phyloP scores from a whole-genome alignment of 1,140 invertebrate genomes.

The Trissolcus basalis region DNA sequence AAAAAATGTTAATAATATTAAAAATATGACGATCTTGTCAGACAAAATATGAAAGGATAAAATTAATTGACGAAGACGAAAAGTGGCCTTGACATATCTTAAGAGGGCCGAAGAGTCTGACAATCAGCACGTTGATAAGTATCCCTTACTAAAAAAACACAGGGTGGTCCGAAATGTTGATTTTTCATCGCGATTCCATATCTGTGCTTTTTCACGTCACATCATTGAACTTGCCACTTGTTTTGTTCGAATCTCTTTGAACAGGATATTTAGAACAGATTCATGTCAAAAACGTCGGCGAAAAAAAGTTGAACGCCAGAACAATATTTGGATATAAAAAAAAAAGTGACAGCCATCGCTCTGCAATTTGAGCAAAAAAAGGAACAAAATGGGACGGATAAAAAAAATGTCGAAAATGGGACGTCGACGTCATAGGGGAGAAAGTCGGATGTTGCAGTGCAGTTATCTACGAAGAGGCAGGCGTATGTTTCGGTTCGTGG shows the following conservation, averaged over 20 bases:
- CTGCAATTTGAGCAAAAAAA: neutral
- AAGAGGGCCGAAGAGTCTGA: constrained; percentile 19
- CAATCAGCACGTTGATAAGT: constrained; percentile 66
- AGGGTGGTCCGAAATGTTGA: constrained; percentile 7
- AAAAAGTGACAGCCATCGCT: neutral
- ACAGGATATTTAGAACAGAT: too few species aligned
- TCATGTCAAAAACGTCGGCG: neutral
- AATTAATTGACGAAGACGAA: too few species aligned
- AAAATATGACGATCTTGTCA: too few species aligned
- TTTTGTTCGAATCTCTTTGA: constrained; percentile 4
- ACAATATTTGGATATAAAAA: neutral
- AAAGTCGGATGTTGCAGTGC: constrained; percentile 58
- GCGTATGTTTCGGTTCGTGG: constrained; percentile 73
- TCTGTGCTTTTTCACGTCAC: constrained; percentile 23
- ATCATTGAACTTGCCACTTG: constrained; percentile 28
- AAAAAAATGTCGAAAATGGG: constrained; percentile 48
- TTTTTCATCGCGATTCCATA: constrained; percentile 15
- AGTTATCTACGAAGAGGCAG: constrained; percentile 75
- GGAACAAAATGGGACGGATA: constrained; percentile 21
- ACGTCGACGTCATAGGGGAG: constrained; percentile 52
- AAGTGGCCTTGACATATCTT: constrained; percentile 14
- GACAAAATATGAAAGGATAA: too few species aligned
- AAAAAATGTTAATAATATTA: too few species aligned
- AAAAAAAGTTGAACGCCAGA: neutral
- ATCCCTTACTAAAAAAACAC: constrained; percentile 70